phyloP scores from a whole-genome alignment of 1,140 invertebrate species.

The Uloborus diversus region DNA sequence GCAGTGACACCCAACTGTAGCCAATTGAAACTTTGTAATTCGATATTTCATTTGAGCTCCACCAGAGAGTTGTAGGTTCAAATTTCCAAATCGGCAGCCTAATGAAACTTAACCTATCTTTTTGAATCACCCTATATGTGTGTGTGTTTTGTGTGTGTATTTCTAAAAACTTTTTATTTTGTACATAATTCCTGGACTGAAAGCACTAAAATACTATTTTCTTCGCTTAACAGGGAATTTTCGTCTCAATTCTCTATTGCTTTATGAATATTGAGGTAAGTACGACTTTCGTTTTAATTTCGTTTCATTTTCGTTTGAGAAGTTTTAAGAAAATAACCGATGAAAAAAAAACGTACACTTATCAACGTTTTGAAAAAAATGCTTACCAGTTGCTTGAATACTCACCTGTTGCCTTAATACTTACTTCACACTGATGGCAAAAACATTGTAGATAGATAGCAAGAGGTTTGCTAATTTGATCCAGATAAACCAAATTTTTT shows the following conservation, averaged over 20 bases:
- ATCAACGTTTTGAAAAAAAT: neutral
- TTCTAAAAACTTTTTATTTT: too few species aligned
- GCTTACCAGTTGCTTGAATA: neutral
- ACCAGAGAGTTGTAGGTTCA: too few species aligned
- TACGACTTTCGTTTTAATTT: neutral
- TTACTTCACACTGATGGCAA: neutral
- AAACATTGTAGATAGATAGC: neutral
- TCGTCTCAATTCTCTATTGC: constrained; percentile 69
- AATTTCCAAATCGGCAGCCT: too few species aligned
- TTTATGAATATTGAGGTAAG: constrained; percentile 69
- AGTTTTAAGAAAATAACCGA: neutral
- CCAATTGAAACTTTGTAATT: too few species aligned
- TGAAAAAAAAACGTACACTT: neutral
- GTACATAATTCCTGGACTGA: too few species aligned
- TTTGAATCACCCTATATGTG: too few species aligned
- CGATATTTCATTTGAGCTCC: too few species aligned
- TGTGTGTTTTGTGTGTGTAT: too few species aligned
- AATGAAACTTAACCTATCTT: too few species aligned
- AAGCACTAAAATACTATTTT: too few species aligned
- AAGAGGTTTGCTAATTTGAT: neutral
- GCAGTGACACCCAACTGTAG: too few species aligned
- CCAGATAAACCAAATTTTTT: neutral
- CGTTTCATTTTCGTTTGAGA: neutral
- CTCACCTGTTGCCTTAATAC: neutral
- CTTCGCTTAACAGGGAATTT: constrained; percentile 68